Evolutionary conservation across 2,888 invertebrate genomes (phyloP).

Genomic region (Melanostoma mellinum): DNA sequence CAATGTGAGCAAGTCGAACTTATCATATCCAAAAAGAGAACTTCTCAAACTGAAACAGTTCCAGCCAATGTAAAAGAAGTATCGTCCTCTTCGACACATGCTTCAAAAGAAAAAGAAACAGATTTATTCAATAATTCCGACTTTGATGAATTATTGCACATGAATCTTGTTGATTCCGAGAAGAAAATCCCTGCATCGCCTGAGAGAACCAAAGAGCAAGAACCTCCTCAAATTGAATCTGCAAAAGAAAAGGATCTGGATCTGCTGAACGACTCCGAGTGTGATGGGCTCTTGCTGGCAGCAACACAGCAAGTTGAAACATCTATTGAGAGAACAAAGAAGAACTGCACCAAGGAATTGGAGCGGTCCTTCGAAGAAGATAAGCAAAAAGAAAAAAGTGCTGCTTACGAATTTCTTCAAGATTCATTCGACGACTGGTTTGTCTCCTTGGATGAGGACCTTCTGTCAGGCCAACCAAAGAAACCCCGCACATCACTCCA

Average conservation of each 20-base stretch:
- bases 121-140: conserved; percentile 19
- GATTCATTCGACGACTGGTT: conserved; percentile 80
- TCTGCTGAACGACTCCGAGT: conserved; percentile 77
- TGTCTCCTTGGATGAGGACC: conserved; percentile 77
- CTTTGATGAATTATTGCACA: conserved; percentile 7
- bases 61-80: not conserved
- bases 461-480: conserved; percentile 76
- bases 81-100: not conserved
- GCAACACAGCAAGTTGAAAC: conserved; percentile 79
- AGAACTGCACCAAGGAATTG: conserved; percentile 16
- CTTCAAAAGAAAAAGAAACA: not conserved
- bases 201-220: not conserved
- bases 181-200: not conserved
- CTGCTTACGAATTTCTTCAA: conserved; percentile 72
- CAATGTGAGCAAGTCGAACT: conserved; percentile 58
- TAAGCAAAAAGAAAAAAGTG: conserved; percentile 28
- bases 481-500: conserved; percentile 77
- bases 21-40: conserved; percentile 28
- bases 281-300: conserved; percentile 78
- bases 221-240: not conserved
- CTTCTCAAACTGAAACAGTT: not conserved
- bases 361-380: conserved; percentile 46
- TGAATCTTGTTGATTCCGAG: not conserved
- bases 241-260: conserved; percentile 22
- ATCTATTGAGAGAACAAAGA: conserved; percentile 50